Percentiles rank a stretch among this genome's conserved stretches.
phyloP scores from a whole-genome alignment of 2,888 invertebrate genomes.

The Eristalis intricaria region DNA sequence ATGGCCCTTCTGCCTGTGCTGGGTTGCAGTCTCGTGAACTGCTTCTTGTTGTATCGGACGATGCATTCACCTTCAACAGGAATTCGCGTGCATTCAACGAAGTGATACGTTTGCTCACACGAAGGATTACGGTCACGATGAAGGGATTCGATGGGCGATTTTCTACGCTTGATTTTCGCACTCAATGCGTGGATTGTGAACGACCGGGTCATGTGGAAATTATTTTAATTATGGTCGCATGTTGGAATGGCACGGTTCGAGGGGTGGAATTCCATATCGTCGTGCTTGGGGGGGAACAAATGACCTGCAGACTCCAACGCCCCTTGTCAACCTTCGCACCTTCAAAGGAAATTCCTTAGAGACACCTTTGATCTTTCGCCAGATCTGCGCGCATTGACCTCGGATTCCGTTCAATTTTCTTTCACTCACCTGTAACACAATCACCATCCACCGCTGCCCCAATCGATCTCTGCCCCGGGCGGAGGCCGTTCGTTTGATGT shows the following conservation, averaged over 20 bases:
- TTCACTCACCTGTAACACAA: not conserved
- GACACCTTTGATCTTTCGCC: not conserved
- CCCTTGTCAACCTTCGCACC: too few relatives aligned
- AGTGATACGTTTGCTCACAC: not conserved
- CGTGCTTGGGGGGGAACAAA: too few relatives aligned
- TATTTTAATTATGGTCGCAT: conserved; percentile 61
- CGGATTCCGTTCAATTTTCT: not conserved
- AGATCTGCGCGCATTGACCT: not conserved
- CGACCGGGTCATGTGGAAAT: conserved; percentile 33
- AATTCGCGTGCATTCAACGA: conserved; percentile 54
- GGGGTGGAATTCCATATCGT: too few relatives aligned
- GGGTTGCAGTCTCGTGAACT: not conserved
- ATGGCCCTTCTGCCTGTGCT: not conserved
- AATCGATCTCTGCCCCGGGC: too few relatives aligned
- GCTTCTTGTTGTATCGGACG: not conserved
- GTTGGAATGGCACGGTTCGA: conserved; percentile 2
- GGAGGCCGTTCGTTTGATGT: not conserved
- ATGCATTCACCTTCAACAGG: not conserved
- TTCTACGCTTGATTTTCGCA: not conserved
- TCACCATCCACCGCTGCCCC: not conserved
- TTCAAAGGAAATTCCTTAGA: not conserved
- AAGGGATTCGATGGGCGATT: not conserved
- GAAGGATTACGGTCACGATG: not conserved
- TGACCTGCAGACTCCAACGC: too few relatives aligned
- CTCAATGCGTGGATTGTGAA: not conserved